Base-by-base conservation (phyloP, 2,888 invertebrate species). In the Epirrita christyi region DNA sequence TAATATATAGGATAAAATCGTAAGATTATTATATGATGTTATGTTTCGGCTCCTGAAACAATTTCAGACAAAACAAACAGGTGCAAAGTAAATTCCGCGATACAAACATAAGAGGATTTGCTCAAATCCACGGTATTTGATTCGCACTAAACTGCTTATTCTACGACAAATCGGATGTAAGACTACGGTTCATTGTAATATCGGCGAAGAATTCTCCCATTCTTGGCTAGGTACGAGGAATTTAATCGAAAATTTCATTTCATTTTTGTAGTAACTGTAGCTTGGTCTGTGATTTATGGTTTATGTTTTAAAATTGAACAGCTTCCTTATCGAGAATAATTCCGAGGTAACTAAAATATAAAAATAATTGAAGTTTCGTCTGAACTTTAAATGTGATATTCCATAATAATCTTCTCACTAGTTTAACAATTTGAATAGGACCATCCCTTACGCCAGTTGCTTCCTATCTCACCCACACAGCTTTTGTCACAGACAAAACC, bases 141-240 rank as follows among this genome's bases (percentile, higher is more conserved):
- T 74, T 75, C 70, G 66, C 64, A 79, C 69, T 76, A 76, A 80
- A 78, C 64, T 78, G 66, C 73, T 74, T 77, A 78, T 72, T 73
- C 74, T 74, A 79, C 73, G 76, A 72, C 69, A 71, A 69, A 67
- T 67, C 64, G 71, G 72, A 70, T 76, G 68, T 78, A 79, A 80
- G 77, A 76, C n/a, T n/a, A n/a, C 76, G 78, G 81, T 79, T 86
- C 85, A 85, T 77, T 80, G 74, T 77, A 75, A 78, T 76, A 74
- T 73, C 75, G 68, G 70, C 66, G 68, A 77, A 81, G 73, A 77
- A 75, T 81, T 77, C 78, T 77, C 73, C 68, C 74, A 77, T 81
- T 81, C 71, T 61, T 68, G 64, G 70, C 67, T 75, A 81, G 80
- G 75, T 81, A 79, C 75, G 78, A 70, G 74, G 48, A 40, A 38